Conservation (phyloP, 2,113 vertebrate species). For the Erythrocebus patas region DNA sequence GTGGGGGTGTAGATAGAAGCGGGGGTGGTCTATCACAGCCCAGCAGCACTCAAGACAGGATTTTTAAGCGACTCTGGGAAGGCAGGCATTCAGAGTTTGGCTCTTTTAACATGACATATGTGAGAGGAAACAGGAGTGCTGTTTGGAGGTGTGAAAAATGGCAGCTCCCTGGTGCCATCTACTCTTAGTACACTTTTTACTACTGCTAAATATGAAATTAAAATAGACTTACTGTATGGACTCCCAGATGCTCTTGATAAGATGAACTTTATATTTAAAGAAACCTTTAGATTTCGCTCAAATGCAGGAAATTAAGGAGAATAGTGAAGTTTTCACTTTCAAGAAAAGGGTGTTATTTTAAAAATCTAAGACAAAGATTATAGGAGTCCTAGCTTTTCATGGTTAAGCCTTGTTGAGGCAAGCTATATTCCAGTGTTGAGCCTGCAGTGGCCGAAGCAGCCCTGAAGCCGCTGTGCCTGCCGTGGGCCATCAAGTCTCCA, state of each 20-base stretch:
- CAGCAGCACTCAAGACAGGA: background rate
- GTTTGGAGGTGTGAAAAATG: slow-evolving; percentile 51
- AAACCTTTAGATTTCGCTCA: slow-evolving; percentile 68
- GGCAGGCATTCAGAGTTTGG: slow-evolving; percentile 45
- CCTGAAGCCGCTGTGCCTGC: background rate
- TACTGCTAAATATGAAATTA: slow-evolving; percentile 41
- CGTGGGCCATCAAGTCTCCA: background rate
- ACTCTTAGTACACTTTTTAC: slow-evolving; percentile 46
- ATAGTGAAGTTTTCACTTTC: slow-evolving; percentile 24
- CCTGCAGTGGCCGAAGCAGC: background rate
- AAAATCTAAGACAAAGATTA: background rate
- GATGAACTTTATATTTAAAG: slow-evolving; percentile 70
- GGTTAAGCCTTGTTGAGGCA: background rate
- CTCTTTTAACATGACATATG: slow-evolving; percentile 57
- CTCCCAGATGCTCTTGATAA: slow-evolving; percentile 68
- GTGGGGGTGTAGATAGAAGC: background rate
- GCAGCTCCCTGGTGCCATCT: slow-evolving; percentile 54
- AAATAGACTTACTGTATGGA: slow-evolving; percentile 57
- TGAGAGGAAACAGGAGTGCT: slow-evolving; percentile 50
- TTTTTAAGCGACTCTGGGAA: slow-evolving; percentile 30
- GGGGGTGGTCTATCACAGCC: background rate
- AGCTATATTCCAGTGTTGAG: background rate
- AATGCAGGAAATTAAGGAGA: slow-evolving; percentile 51
- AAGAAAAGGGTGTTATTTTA: slow-evolving; percentile 43
- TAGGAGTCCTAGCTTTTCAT: background rate